phyloP scores from a whole-genome alignment of 2,113 vertebrate genomes.

The Onychorhynchus coronatus region DNA sequence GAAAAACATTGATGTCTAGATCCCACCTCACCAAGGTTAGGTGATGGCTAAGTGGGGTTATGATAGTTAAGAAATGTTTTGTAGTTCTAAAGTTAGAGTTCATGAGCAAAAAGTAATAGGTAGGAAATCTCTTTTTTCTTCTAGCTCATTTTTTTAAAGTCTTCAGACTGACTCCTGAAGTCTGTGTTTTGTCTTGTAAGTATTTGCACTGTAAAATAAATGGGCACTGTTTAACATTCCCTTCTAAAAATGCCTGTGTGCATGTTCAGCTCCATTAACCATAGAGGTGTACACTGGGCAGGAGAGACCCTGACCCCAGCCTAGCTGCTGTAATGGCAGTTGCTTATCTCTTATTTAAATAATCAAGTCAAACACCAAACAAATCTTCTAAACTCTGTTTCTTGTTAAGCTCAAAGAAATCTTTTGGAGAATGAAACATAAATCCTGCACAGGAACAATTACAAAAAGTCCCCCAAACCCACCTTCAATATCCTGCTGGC shows the following conservation, averaged over 20 bases:
- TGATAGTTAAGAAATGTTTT: neutral
- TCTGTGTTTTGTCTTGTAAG: conserved; percentile 45
- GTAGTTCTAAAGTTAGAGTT: neutral
- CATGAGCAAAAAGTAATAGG: neutral
- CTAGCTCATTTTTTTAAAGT: neutral
- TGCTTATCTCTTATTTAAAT: conserved; percentile 59
- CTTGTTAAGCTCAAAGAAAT: conserved; percentile 9
- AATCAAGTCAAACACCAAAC: conserved; percentile 35
- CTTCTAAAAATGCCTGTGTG: conserved; percentile 39
- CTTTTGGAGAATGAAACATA: neutral
- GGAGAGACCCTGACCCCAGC: conserved; percentile 21
- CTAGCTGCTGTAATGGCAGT: conserved; percentile 9
- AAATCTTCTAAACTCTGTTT: conserved; percentile 39
- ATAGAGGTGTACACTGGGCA: neutral
- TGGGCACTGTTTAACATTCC: conserved; percentile 53
- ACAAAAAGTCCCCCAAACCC: neutral
- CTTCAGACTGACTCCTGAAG: conserved; percentile 8
- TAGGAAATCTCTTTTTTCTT: conserved; percentile 11
- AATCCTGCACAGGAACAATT: neutral
- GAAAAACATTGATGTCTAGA: neutral
- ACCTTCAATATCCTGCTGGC: neutral
- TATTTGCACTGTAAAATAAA: conserved; percentile 64
- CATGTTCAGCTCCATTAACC: conserved; percentile 38
- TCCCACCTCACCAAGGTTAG: neutral
- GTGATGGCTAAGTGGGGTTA: neutral